A percentile compares a stretch with the other conserved stretches of the same genome.
phyloP scores from a whole-genome alignment of 2,113 vertebrate species.

The Pseudopipra pipra region DNA sequence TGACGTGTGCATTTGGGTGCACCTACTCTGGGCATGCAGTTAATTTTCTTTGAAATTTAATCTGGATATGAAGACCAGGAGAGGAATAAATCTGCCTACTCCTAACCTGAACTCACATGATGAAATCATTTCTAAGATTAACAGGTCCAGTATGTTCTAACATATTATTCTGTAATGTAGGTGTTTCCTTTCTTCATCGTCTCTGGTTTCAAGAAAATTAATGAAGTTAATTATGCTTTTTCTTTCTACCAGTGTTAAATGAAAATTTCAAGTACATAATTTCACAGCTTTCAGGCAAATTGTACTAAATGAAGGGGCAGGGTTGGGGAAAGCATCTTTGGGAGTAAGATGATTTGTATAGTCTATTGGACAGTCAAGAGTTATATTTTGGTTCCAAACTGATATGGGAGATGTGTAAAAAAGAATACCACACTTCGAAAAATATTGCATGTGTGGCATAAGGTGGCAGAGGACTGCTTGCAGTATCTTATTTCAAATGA shows the following conservation, averaged over 20 bases:
- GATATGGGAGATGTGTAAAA: neutral
- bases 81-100: neutral
- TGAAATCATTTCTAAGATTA: neutral
- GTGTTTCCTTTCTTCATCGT: neutral
- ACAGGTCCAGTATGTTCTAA: neutral
- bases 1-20: neutral
- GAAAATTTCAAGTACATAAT: neutral
- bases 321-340: fast-evolving
- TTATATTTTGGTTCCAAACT: neutral
- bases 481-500: neutral
- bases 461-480: neutral
- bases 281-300: neutral
- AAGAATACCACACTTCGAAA: neutral
- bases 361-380: neutral
- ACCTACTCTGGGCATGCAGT: neutral
- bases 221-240: neutral
- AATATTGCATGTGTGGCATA: neutral
- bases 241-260: neutral
- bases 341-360: neutral
- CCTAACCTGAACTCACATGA: neutral
- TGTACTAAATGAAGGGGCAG: neutral
- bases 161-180: neutral
- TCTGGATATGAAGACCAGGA: neutral
- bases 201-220: neutral
- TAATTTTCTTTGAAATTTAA: neutral